A percentile compares a stretch with the other conserved stretches of the same genome.
Evolutionary conservation across 2,113 vertebrate genomes (phyloP).

Genomic region (Charina bottae): DNA sequence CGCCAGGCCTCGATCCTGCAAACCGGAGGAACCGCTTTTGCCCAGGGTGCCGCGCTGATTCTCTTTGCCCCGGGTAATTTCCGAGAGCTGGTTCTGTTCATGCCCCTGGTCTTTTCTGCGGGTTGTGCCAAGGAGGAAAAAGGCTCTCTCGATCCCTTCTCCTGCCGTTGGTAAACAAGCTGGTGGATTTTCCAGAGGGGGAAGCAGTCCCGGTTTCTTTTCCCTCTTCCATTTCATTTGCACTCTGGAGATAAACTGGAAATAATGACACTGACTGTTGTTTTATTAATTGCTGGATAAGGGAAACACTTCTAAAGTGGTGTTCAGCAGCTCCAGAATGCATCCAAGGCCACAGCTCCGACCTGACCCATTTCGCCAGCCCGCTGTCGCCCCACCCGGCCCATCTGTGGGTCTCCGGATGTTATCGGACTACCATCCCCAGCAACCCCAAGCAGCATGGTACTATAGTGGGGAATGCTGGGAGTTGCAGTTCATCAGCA

Average conservation of each 20-base stretch:
- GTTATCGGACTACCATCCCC: background rate
- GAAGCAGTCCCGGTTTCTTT: no score
- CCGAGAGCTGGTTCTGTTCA: accelerated
- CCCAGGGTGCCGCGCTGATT: background rate
- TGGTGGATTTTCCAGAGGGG: background rate
- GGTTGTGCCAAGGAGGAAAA: background rate
- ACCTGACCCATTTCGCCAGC: background rate
- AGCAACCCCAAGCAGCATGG: background rate
- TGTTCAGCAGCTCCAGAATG: background rate
- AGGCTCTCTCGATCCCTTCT: background rate
- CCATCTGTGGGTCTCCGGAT: background rate
- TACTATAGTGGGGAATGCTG: background rate
- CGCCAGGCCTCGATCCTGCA: background rate
- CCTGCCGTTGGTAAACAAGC: background rate
- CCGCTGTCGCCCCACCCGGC: background rate
- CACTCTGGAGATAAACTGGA: background rate
- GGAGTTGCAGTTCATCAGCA: background rate
- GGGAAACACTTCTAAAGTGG: background rate
- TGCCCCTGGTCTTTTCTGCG: no score
- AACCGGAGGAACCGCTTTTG: background rate
- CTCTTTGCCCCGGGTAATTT: background rate
- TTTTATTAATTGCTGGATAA: background rate
- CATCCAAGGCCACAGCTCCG: background rate
- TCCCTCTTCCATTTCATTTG: background rate
- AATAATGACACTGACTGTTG: background rate